Base-by-base conservation (phyloP, 2,888 invertebrate species). In the Cheilosia vernalis region DNA sequence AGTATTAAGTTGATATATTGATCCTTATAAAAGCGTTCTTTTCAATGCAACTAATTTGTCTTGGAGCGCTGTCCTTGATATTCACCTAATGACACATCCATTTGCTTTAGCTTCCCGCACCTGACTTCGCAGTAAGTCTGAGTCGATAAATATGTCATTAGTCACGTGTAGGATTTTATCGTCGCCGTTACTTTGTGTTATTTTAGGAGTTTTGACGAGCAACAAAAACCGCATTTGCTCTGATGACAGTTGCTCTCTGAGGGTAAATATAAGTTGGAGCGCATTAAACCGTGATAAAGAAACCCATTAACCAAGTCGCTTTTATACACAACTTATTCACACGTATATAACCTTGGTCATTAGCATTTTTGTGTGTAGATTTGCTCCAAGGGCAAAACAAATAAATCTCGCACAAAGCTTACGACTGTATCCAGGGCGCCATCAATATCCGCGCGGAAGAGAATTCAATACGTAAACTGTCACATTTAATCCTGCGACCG, bases 161-260 rank as follows among this genome's bases (percentile, higher is more conserved):
- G 53, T 66, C 64, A 66, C 79, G 44, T 77, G 72, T 63, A 63
- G 19, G 42, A 10, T 53, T 42, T 56, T 63, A 77, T 70, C 17
- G 17, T 40, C 40, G 55, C 63, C 24, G 27, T 27, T 15, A 10
- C 42, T 17, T 24, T 30, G 40, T 24, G 10, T 53, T 30, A 53
- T 42, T 10, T 47, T 49, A 27, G 42, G 44, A 27, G 47, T 19
- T 61, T 55, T 77, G 60, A 56, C 56, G 56, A 51, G 42, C 49
- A 49, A 63, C 70, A 66, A 70, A 58, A 70, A 21, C 49, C 42
- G 30, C 61, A 70, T 63, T 78, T 56, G 58, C 30, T 47, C 56
- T 24, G 1, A 51, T 40, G 24, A 40, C 24, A 60, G 10, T 4
- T 9, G 51, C n/a, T n/a, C 27, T n/a, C n/a, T 10, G 1, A 5